Evolutionary conservation across 2,113 vertebrate genomes (phyloP), one percentile per base, ranked within the genome.

Genomic region (Megaceryle maxima): DNA sequence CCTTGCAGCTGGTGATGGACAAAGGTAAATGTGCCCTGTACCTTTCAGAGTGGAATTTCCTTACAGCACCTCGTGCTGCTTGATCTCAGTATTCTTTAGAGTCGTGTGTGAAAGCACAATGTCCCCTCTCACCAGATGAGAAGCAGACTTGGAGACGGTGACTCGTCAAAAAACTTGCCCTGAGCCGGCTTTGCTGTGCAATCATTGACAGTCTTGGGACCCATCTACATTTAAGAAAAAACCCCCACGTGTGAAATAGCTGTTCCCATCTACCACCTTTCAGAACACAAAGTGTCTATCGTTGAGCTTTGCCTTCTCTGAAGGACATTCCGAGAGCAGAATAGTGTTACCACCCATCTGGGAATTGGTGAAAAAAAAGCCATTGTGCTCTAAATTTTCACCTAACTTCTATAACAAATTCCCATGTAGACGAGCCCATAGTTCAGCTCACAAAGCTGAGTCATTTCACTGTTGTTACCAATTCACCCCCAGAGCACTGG

Each of bases 371-470:
- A 57, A 83, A 56, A 80, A 56, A 80, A 66, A 60, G 11, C 83
- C 44, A 78, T 62, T 94, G 73, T 92, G 26, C 81, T 94, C 69
- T 87, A 14, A 73, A 90, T 82, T 91, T 84, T 33, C 83, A 95
- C 87, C 91, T 95, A 84, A 44, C 69, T 75, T 87, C 86, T 81
- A 16, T 39, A 93, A 59, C 50, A 37, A 37, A 72, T 91, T 91
- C 62, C 64, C 51, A 31, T 35, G 20, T 19, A 84, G 43, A 43
- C 73, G 53, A 84, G 3, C 17, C 53, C 56, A 41, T 77, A 63
- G 77, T 43, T 90, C 63, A 69, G 33, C 72, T 80, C 48, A 31
- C 19, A 74, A 35, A 60, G 8, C 31, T 53, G 20, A 39, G 20
- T 39, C 28, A 16, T 63, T 83, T 76, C 50, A 43, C 86, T 72